These are phyloP conservation scores for Plagodis dolabraria DNA, from an alignment of 2,888 invertebrate species.

Conservation along the genomic window DNA sequence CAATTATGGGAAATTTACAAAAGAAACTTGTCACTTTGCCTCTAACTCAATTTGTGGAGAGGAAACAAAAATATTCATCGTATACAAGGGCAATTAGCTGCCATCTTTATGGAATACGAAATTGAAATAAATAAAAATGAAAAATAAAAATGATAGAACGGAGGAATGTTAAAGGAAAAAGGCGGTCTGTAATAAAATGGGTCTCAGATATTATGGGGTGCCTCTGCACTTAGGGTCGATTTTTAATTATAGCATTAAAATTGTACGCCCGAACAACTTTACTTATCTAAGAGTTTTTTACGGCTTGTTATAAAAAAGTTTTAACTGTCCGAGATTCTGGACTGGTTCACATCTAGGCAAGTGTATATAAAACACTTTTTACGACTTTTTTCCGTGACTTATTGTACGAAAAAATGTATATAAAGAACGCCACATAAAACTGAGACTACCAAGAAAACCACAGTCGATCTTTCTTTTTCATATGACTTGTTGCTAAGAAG, in stretches of 20 bases:
- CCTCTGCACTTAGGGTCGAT: conserved; percentile 28
- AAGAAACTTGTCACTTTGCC: conserved; percentile 6
- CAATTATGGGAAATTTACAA: not conserved
- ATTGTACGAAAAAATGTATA: conserved; percentile 19
- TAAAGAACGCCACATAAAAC: conserved; percentile 10
- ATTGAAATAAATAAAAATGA: conserved; percentile 43
- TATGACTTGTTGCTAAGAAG: no score
- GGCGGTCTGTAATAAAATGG: conserved; percentile 37
- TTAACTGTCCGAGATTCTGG: conserved; percentile 23
- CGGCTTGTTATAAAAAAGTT: conserved; percentile 30
- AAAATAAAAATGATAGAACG: conserved; percentile 35
- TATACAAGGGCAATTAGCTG: conserved; percentile 26
- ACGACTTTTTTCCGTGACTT: conserved; percentile 17
- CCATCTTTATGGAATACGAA: conserved; percentile 24
- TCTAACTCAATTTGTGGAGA: conserved; percentile 23
- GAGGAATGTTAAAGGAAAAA: conserved; percentile 39
- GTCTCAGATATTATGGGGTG: conserved; percentile 29
- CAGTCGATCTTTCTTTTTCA: no score
- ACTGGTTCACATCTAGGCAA: conserved; percentile 13
- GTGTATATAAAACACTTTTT: conserved; percentile 23
- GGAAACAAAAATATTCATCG: conserved; percentile 23
- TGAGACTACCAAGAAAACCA: not conserved
- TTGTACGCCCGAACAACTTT: conserved; percentile 37
- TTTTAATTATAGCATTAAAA: conserved; percentile 56
- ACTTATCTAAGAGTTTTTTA: conserved; percentile 37